Evolutionary conservation across 2,113 vertebrate species (phyloP).

Genomic region (Oryzias curvinotus): DNA sequence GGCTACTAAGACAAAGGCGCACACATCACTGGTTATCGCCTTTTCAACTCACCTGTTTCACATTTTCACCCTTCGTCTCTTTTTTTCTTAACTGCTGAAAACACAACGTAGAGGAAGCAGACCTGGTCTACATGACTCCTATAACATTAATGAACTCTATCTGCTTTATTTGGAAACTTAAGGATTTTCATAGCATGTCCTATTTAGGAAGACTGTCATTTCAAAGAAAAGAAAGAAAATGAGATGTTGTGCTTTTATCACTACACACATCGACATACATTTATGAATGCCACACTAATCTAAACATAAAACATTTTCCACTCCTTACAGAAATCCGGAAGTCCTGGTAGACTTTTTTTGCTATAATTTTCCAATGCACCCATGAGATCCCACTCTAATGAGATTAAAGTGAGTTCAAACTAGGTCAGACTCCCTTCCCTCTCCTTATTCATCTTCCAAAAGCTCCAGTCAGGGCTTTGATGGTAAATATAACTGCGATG

Average conservation of each 20-base stretch:
- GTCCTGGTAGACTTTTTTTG: slow-evolving; percentile 13
- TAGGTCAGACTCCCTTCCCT: slow-evolving; percentile 1
- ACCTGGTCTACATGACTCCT: slow-evolving; percentile 2
- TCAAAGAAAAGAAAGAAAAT: too few species aligned
- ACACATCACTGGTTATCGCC: not conserved
- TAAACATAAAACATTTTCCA: slow-evolving; percentile 22
- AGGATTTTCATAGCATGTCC: too few species aligned
- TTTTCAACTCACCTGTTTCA: slow-evolving; percentile 3
- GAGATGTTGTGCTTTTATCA: too few species aligned
- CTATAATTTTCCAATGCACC: slow-evolving; percentile 33
- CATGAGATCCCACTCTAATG: slow-evolving; percentile 19
- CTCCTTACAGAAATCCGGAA: slow-evolving; percentile 12
- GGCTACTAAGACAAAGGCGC: slow-evolving; percentile 5
- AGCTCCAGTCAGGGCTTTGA: slow-evolving; percentile 52
- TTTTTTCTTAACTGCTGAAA: not conserved
- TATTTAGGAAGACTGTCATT: too few species aligned
- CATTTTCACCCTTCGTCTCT: slow-evolving; percentile 4
- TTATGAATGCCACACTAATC: slow-evolving; percentile 22
- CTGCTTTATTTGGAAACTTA: too few species aligned
- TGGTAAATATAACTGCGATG: slow-evolving; percentile 56
- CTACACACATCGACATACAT: not conserved
- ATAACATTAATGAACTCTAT: not conserved
- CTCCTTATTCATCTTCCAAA: slow-evolving; percentile 17
- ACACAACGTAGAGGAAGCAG: not conserved
- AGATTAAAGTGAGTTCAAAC: slow-evolving; percentile 42